Evolutionary conservation across 2,888 invertebrate genomes (phyloP).

Genomic region (Drosophila glabriapex): DNA sequence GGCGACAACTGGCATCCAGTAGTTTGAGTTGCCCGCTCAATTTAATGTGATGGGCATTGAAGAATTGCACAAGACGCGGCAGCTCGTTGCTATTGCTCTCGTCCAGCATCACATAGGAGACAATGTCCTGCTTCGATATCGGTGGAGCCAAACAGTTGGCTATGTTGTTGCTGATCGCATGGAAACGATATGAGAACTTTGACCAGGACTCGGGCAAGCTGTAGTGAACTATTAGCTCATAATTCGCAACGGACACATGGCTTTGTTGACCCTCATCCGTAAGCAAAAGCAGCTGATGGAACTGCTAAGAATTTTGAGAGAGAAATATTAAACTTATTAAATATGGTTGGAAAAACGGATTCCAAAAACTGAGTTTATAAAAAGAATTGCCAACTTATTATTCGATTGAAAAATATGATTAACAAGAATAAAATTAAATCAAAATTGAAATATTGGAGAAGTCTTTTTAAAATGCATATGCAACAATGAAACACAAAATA

Average conservation of each 20-base stretch:
- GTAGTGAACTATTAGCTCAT: constrained; percentile 52
- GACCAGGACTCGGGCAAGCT: constrained; percentile 52
- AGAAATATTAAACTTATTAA: background rate
- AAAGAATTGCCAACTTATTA: background rate
- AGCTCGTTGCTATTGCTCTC: constrained; percentile 31
- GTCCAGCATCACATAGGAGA: constrained; percentile 49
- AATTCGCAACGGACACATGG: background rate
- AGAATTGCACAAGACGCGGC: constrained; percentile 36
- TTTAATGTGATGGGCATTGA: constrained; percentile 40
- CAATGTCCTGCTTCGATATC: background rate
- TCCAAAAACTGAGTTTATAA: too few relatives aligned
- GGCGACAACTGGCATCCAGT: constrained; percentile 18
- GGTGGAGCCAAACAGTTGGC: constrained; percentile 31
- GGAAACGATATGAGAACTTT: constrained; percentile 49
- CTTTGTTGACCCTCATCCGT: constrained; percentile 28
- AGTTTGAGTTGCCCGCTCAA: constrained; percentile 9
- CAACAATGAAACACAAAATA: too few relatives aligned
- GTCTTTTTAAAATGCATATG: too few relatives aligned
- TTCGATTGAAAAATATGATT: too few relatives aligned
- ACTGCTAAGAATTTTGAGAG: constrained; percentile 24
- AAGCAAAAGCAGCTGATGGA: constrained; percentile 43
- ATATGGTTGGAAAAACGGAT: too few relatives aligned
- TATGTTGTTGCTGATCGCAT: constrained; percentile 35
- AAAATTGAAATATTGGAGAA: too few relatives aligned
- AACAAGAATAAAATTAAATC: too few relatives aligned